Evolutionary conservation across 2,888 invertebrate species (phyloP).

Genomic region (Dynastes maya): DNA sequence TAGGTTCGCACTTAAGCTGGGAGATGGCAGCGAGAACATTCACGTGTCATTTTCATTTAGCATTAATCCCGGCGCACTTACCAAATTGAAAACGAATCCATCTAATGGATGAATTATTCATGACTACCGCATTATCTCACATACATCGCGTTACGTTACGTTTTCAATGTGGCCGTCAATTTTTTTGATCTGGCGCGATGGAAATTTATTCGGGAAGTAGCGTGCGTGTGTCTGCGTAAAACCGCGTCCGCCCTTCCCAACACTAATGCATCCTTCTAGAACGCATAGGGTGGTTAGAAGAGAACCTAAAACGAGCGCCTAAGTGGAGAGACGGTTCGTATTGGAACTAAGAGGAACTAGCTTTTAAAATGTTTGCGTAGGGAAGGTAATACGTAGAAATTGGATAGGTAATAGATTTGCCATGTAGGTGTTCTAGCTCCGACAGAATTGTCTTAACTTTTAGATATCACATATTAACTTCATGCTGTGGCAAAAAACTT

Average conservation of each 20-base stretch:
- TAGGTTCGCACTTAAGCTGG: too few relatives aligned
- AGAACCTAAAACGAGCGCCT: background rate
- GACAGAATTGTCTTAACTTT: too few relatives aligned
- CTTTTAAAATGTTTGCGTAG: constrained; percentile 3
- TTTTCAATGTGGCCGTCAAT: constrained; percentile 37
- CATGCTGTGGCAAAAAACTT: too few relatives aligned
- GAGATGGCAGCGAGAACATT: background rate
- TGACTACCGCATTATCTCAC: constrained; percentile 22
- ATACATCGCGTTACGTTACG: constrained; percentile 34
- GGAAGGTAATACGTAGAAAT: background rate
- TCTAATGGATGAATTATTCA: constrained; percentile 39
- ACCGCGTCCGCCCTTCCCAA: background rate
- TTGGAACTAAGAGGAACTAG: background rate
- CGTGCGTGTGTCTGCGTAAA: constrained; percentile 5
- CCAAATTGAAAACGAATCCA: constrained; percentile 40
- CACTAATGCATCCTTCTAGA: background rate
- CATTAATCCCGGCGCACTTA: constrained; percentile 33
- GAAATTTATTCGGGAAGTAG: constrained; percentile 29
- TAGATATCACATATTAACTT: too few relatives aligned
- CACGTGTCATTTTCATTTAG: constrained; percentile 36
- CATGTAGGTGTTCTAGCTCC: too few relatives aligned
- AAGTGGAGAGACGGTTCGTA: background rate
- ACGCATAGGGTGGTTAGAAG: background rate
- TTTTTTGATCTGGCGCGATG: constrained; percentile 33
- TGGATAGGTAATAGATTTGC: background rate